Percentiles rank a stretch among this genome's conserved stretches.
Conservation (phyloP, 2,888 invertebrate genomes). For the Orchesellides sinensis region DNA sequence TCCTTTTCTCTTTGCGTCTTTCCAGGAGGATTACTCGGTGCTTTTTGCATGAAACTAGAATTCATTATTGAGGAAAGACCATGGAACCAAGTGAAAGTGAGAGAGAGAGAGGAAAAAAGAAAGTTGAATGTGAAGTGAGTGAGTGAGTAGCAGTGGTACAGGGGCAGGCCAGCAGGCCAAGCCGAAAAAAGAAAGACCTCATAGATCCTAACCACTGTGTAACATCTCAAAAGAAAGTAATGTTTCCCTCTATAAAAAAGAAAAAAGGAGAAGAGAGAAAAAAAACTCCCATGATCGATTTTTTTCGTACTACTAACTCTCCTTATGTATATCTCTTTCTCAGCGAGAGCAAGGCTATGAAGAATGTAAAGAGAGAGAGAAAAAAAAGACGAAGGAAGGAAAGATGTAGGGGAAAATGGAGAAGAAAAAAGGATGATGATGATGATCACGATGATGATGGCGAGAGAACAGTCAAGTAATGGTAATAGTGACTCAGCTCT, state of each 20-base stretch:
- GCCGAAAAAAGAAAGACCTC: constrained; percentile 78
- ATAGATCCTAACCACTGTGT: constrained; percentile 80
- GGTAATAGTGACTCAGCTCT: neutral
- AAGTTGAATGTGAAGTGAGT: constrained; percentile 41
- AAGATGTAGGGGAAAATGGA: constrained; percentile 11
- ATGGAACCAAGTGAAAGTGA: constrained; percentile 28
- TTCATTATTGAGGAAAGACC: constrained; percentile 45
- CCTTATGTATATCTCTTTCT: neutral
- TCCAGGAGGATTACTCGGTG: neutral
- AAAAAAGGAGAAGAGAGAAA: constrained; percentile 24
- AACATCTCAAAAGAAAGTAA: constrained; percentile 81
- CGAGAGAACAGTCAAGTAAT: constrained; percentile 48
- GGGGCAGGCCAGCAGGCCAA: constrained; percentile 64
- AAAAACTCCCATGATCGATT: constrained; percentile 57
- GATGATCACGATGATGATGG: constrained; percentile 30
- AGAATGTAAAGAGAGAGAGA: constrained; percentile 20
- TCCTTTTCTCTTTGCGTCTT: neutral
- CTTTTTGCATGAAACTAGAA: constrained; percentile 29
- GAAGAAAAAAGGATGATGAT: constrained; percentile 42
- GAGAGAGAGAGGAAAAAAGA: constrained; percentile 53
- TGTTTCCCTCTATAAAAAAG: constrained; percentile 78
- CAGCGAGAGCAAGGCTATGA: neutral
- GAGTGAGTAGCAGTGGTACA: constrained; percentile 61
- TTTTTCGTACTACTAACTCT: constrained; percentile 69
- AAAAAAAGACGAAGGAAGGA: constrained; percentile 14